These are phyloP conservation scores for Hanleya hanleyi DNA, from an alignment of 2,888 invertebrate genomes.

Conservation along the genomic window DNA sequence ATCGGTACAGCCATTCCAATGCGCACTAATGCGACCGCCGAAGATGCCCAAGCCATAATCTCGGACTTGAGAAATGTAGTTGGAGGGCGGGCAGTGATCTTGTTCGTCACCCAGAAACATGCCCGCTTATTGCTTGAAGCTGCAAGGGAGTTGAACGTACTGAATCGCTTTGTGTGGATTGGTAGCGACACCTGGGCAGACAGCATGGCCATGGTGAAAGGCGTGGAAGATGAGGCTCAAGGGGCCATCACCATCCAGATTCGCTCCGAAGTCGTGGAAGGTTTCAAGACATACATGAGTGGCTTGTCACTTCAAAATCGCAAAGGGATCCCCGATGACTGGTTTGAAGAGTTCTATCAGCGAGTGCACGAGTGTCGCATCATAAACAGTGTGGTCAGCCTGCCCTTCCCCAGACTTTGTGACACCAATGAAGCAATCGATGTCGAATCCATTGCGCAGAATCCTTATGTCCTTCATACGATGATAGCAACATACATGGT, in stretches of 20 bases:
- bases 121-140: conserved; percentile 67
- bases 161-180: conserved; percentile 67
- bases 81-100: conserved; percentile 65
- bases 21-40: conserved; percentile 45
- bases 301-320: conserved; percentile 64
- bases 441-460: conserved; percentile 55
- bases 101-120: conserved; percentile 66
- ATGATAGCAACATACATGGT: conserved; percentile 69
- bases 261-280: conserved; percentile 57
- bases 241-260: conserved; percentile 65
- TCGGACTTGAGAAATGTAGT: conserved; percentile 53
- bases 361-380: conserved; percentile 68
- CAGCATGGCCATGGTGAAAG: conserved; percentile 44
- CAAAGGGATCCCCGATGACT: conserved; percentile 70
- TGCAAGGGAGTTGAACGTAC: conserved; percentile 58
- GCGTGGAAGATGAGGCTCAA: conserved; percentile 60
- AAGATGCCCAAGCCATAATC: conserved; percentile 49
- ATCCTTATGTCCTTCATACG: conserved; percentile 69
- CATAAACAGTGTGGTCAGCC: conserved; percentile 54
- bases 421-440: conserved; percentile 58
- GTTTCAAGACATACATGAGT: conserved; percentile 63
- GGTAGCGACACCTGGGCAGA: conserved; percentile 64
- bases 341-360: conserved; percentile 74
- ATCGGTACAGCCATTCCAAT: conserved; percentile 57
- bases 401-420: conserved; percentile 59